Conservation (phyloP, 2,113 vertebrate genomes). For the Engystomops pustulosus region DNA sequence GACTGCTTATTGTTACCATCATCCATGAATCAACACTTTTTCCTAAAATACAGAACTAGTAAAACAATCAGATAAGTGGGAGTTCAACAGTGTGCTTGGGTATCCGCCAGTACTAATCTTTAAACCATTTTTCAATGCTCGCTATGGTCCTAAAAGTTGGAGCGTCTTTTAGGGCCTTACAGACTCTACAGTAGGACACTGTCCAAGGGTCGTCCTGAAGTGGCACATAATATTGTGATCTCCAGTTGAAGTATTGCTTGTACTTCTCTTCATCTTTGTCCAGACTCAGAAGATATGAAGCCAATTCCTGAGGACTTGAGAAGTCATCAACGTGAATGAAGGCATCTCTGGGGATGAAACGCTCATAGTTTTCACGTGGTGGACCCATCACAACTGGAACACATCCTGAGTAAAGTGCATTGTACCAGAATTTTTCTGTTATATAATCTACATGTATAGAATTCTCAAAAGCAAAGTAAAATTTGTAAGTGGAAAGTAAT, state of each 20-base stretch:
- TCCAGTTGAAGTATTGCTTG: constrained; percentile 73
- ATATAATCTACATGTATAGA: constrained; percentile 76
- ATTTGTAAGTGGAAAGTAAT: constrained; percentile 70
- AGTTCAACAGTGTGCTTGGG: too few species aligned
- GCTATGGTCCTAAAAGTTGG: not conserved
- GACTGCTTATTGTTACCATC: too few species aligned
- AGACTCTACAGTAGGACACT: not conserved
- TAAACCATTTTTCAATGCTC: constrained; percentile 12
- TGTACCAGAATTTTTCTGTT: constrained; percentile 80
- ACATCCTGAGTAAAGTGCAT: constrained; percentile 66
- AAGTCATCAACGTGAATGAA: constrained; percentile 82
- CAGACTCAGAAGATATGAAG: constrained; percentile 66
- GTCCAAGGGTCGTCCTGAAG: not conserved
- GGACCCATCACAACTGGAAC: constrained; percentile 77
- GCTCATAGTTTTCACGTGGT: constrained; percentile 69
- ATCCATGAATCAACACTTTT: too few species aligned
- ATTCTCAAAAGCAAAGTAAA: constrained; percentile 84
- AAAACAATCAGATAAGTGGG: too few species aligned
- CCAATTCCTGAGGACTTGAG: constrained; percentile 61
- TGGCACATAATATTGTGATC: constrained; percentile 17
- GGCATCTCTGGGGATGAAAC: constrained; percentile 69
- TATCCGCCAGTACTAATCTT: too few species aligned
- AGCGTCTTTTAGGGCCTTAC: constrained; percentile 9
- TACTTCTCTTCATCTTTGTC: constrained; percentile 65
- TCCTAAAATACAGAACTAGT: too few species aligned